Percentiles rank a stretch among this genome's conserved stretches.
Evolutionary conservation across 2,888 invertebrate species (phyloP).

Genomic region (Luffia ferchaultella): DNA sequence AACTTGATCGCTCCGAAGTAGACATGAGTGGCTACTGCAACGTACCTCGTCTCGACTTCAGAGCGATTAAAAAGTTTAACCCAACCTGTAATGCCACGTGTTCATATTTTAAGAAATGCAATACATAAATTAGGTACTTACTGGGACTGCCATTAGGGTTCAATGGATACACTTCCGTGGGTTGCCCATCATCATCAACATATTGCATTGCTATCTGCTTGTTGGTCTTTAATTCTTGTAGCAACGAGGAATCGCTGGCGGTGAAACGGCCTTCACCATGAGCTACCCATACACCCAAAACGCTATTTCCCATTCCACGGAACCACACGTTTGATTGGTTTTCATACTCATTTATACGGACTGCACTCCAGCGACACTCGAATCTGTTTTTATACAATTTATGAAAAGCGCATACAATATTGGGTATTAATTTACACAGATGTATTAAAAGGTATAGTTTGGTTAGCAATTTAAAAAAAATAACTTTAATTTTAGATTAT

Average conservation of each 20-base stretch:
- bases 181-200: slow-evolving; percentile 78
- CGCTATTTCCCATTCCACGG: slow-evolving; percentile 84
- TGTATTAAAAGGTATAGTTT: too few relatives aligned
- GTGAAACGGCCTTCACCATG: slow-evolving; percentile 91
- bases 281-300: slow-evolving; percentile 95
- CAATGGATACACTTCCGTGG: slow-evolving; percentile 87
- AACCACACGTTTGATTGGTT: slow-evolving; percentile 83
- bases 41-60: too few relatives aligned
- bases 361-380: slow-evolving; percentile 80
- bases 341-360: slow-evolving; percentile 70
- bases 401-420: too few relatives aligned
- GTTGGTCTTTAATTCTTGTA: slow-evolving; percentile 54
- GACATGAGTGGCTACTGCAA: too few relatives aligned
- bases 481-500: too few relatives aligned
- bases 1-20: too few relatives aligned
- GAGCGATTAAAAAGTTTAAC: too few relatives aligned
- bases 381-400: slow-evolving; percentile 31
- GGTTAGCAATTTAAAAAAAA: not conserved
- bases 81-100: too few relatives aligned
- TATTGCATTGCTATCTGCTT: slow-evolving; percentile 82
- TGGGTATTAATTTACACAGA: too few relatives aligned
- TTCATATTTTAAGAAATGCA: too few relatives aligned
- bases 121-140: too few relatives aligned
- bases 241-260: slow-evolving; percentile 53
- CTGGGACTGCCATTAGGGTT: slow-evolving; percentile 93